Conservation (phyloP, 2,113 vertebrate genomes). For the Lampris incognitus region DNA sequence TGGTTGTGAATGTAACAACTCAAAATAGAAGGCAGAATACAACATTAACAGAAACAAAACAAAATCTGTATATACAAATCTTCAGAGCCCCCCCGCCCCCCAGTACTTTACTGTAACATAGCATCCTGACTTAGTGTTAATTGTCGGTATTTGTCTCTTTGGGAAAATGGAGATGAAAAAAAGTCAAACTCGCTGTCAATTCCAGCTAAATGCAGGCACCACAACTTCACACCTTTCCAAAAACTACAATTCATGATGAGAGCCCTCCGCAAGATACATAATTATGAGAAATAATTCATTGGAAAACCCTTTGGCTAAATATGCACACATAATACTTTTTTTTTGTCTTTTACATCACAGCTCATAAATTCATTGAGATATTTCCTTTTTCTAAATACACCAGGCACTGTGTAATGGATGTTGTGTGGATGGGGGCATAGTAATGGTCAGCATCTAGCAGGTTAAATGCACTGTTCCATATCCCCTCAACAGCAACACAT, state of each 20-base stretch:
- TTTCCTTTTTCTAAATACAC: slow-evolving; percentile 74
- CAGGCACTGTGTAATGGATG: slow-evolving; percentile 83
- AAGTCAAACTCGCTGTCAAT: slow-evolving; percentile 55
- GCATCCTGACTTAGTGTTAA: slow-evolving; percentile 78
- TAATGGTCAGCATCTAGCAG: slow-evolving; percentile 60
- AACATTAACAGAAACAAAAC: slow-evolving; percentile 23
- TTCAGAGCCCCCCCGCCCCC: slow-evolving; percentile 48
- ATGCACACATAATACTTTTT: slow-evolving; percentile 80
- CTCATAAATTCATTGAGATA: slow-evolving; percentile 77
- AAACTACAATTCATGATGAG: slow-evolving; percentile 64
- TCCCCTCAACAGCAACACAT: slow-evolving; percentile 74
- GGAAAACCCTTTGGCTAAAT: slow-evolving; percentile 85
- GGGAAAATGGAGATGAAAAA: slow-evolving; percentile 57
- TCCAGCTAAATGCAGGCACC: slow-evolving; percentile 69
- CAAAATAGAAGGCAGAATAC: slow-evolving; percentile 33
- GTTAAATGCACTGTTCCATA: slow-evolving; percentile 54
- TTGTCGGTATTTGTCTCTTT: slow-evolving; percentile 47
- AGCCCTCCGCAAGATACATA: slow-evolving; percentile 77
- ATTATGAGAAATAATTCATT: slow-evolving; percentile 73
- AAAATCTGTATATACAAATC: slow-evolving; percentile 62
- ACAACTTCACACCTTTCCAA: slow-evolving; percentile 72
- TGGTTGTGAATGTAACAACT: slow-evolving; percentile 52
- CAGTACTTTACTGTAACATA: slow-evolving; percentile 37
- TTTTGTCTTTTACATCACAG: slow-evolving; percentile 80
- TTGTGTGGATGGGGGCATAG: slow-evolving; percentile 74